phyloP scores from a whole-genome alignment of 2,113 vertebrate genomes.

The Paradisaea rubra region DNA sequence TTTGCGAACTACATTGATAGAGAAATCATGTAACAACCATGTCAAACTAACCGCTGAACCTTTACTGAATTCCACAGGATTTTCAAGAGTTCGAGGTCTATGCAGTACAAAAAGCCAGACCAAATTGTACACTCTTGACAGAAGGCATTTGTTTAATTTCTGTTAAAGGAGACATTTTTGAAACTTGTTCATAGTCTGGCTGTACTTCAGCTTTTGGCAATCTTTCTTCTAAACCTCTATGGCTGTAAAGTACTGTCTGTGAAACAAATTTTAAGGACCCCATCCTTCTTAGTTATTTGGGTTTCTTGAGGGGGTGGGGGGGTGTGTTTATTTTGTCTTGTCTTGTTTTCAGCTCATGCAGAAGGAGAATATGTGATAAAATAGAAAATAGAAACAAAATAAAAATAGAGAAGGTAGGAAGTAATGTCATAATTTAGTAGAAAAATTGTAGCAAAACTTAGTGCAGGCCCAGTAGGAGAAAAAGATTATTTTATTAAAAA shows the following conservation, averaged over 20 bases:
- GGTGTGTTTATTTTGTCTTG: not conserved
- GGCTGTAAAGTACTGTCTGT: not conserved
- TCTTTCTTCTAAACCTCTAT: not conserved
- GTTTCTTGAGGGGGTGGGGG: accelerated
- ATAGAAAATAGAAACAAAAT: not conserved
- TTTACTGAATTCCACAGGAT: not conserved
- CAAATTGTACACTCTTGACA: not conserved
- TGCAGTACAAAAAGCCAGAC: not conserved
- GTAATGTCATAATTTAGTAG: not conserved
- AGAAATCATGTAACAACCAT: not conserved
- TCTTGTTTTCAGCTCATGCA: not conserved
- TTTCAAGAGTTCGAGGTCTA: not conserved
- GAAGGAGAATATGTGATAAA: not conserved
- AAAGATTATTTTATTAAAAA: not conserved
- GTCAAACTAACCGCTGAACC: not conserved
- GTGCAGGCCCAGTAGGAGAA: not conserved
- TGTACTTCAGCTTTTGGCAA: not conserved
- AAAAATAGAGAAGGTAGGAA: not conserved
- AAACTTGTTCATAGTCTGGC: not conserved
- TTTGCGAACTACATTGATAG: not conserved
- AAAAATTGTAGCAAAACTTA: not conserved
- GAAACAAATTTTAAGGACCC: not conserved
- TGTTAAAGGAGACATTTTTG: not conserved
- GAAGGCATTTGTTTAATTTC: not conserved
- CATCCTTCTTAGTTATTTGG: not conserved